Evolutionary conservation across 2,797 vertebrate species (phyloP), one percentile per base, ranked within the genome.

Genomic region (Sebastes hopkinsi): DNA sequence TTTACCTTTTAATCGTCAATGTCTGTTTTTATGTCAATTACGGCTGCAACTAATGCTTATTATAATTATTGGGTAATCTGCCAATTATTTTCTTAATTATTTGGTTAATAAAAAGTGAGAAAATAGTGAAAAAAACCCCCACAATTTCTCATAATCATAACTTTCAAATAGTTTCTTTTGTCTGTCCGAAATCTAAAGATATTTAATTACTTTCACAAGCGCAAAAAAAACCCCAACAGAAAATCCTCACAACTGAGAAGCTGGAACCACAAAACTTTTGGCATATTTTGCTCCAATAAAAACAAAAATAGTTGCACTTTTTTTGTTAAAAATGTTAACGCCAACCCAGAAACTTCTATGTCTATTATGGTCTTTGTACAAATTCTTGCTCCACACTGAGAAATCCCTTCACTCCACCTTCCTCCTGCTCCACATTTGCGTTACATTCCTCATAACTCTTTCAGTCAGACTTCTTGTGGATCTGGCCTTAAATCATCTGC

Each of bases 401-500:
- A 64, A 67, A 60, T 42, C 18, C 16, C 55, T 78, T 67, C 22
- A 6, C 55, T 82, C 80, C 78, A 67, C 70, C 69, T 78, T 60
- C 56, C 65, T 79, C 55, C 74, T 74, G 84, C 73, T 78, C 72
- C 85, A 89, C 92, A 92, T 86, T 89, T 89, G 88, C 3, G 52
- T 77, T 72, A 82, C 87, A 93, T 92, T 91, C 82, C 90, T 92
- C 86, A 84, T 90, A 92, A 90, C 75, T 84, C 88, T 76, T 81
- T 80, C 80, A 84, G 89, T 87, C 90, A 88, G 91, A 74, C 88
- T 59, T 83, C 87, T 82, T 70, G 79, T 81, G 85, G 87, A 84
- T 85, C 81, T 72, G 87, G 76, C 68, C 73, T 83, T 85, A 93
- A 91, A 92, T 93, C 94, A 95, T 95, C 95, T 96, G 95, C 92